Evolutionary conservation across 1,140 invertebrate species (phyloP).

Genomic region (Latrodectus geometricus): DNA sequence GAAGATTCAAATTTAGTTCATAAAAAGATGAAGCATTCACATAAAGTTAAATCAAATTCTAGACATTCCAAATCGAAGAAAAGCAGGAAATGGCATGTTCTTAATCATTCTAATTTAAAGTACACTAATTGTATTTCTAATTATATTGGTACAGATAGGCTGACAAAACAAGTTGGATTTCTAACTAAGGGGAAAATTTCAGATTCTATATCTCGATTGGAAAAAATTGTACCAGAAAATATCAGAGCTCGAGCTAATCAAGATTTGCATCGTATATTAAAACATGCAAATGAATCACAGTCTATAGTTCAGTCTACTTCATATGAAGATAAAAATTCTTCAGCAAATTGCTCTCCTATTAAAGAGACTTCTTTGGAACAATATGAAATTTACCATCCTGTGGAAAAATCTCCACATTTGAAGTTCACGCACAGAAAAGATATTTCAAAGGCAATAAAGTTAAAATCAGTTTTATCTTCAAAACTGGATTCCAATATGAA

Average conservation of each 20-base stretch:
- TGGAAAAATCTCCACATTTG: no score
- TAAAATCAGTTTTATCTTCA: no score
- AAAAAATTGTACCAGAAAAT: slow-evolving; percentile 17
- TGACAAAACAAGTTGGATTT: slow-evolving; percentile 40
- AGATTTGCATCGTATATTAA: slow-evolving; percentile 37
- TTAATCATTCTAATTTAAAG: slow-evolving; percentile 21
- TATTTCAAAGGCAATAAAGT: not conserved
- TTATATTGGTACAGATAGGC: slow-evolving; percentile 27
- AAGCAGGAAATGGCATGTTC: not conserved
- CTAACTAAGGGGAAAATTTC: slow-evolving; percentile 52
- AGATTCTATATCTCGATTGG: slow-evolving; percentile 33
- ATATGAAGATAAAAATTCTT: not conserved
- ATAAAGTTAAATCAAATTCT: not conserved
- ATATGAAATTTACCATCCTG: no score
- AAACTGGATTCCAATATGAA: not conserved
- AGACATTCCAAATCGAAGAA: not conserved
- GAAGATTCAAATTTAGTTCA: no score
- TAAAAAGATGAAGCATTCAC: no score
- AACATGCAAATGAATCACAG: not conserved
- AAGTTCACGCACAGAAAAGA: no score
- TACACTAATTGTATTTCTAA: slow-evolving; percentile 14
- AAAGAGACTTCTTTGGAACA: not conserved
- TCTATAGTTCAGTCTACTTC: not conserved
- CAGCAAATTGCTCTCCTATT: not conserved
- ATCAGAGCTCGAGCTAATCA: slow-evolving; percentile 14